Evolutionary conservation across 2,888 invertebrate genomes (phyloP).

Genomic region (Macaria liturata): DNA sequence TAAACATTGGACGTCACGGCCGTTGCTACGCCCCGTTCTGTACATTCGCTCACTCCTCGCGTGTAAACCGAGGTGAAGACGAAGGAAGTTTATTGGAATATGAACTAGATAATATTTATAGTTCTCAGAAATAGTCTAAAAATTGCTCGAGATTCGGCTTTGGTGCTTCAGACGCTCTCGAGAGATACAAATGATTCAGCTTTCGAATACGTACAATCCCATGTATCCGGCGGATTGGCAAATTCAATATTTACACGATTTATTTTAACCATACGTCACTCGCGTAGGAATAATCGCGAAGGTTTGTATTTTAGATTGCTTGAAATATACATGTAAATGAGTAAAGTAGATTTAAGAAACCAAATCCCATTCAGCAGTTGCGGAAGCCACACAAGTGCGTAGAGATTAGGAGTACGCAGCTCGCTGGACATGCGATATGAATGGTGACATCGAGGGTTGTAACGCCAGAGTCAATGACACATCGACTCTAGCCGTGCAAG

Average conservation of each 20-base stretch:
- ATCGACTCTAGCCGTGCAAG: slow-evolving; percentile 12
- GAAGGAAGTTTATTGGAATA: slow-evolving; percentile 73
- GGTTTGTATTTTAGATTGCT: no score
- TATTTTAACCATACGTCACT: slow-evolving; percentile 33
- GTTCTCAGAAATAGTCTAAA: slow-evolving; percentile 69
- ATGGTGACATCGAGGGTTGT: slow-evolving; percentile 27
- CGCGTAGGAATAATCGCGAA: slow-evolving; percentile 14
- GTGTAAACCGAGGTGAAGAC: slow-evolving; percentile 64
- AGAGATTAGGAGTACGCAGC: slow-evolving; percentile 4
- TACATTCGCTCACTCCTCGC: slow-evolving; percentile 65
- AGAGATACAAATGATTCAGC: slow-evolving; percentile 34
- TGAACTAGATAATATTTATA: slow-evolving; percentile 74
- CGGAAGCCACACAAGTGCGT: slow-evolving; percentile 21
- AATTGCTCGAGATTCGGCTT: slow-evolving; percentile 62
- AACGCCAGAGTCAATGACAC: slow-evolving; percentile 21
- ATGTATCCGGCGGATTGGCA: slow-evolving; percentile 39
- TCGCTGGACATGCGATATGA: slow-evolving; percentile 20
- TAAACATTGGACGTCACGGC: slow-evolving; percentile 68
- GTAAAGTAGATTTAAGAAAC: slow-evolving; percentile 9
- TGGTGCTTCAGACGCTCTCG: slow-evolving; percentile 39
- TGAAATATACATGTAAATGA: slow-evolving; percentile 2
- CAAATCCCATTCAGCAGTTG: slow-evolving; percentile 8
- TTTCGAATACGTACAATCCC: slow-evolving; percentile 35
- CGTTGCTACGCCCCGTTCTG: slow-evolving; percentile 63
- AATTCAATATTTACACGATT: slow-evolving; percentile 41